Evolutionary conservation across 2,113 vertebrate genomes (phyloP).

Genomic region (Cyphomyrus discorhynchus): DNA sequence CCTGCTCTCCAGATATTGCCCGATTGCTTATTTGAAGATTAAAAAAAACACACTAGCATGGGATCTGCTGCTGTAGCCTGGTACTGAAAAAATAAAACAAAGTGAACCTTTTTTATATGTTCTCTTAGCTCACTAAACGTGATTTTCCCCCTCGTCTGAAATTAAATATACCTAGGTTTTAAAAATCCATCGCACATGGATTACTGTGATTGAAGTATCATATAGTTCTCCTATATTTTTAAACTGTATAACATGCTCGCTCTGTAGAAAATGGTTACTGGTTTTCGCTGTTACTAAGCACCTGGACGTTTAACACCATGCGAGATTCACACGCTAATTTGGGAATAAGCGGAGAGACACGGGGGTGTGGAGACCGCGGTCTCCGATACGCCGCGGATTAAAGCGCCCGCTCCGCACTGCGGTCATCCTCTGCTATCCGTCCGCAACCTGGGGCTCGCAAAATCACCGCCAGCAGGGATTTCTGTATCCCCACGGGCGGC

Average conservation of each 20-base stretch:
- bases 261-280: background rate
- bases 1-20: constrained; percentile 37
- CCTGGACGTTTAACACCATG: background rate
- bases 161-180: background rate
- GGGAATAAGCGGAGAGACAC: background rate
- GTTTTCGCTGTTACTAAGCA: background rate
- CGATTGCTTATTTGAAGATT: constrained; percentile 24
- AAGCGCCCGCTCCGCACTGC: too few relatives aligned
- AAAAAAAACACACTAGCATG: constrained; percentile 25
- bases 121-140: background rate
- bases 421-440: background rate
- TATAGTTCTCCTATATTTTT: background rate
- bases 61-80: constrained; percentile 7
- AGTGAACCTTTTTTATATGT: background rate
- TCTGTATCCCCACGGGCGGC: background rate
- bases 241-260: background rate
- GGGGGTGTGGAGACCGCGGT: background rate
- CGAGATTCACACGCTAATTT: constrained; percentile 9
- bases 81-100: background rate
- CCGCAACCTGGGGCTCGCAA: background rate
- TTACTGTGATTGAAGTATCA: background rate
- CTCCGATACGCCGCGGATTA: background rate
- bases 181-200: background rate
- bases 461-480: background rate
- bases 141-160: background rate